Conservation (phyloP, 2,797 vertebrate species). For the Pseudotriccus pelzelni region DNA sequence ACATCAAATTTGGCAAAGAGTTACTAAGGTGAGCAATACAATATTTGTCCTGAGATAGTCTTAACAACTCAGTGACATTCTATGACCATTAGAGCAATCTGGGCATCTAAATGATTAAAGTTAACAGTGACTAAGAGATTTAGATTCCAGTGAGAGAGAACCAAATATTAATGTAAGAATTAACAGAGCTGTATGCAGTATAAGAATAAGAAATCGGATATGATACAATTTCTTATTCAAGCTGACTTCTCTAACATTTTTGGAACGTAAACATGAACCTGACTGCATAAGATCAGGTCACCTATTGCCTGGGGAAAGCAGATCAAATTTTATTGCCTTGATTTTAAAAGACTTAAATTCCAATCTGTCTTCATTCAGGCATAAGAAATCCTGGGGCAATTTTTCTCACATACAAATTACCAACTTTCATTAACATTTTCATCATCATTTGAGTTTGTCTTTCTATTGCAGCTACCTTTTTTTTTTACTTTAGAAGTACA, state of each 20-base stretch:
- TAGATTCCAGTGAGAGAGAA: conserved; percentile 37
- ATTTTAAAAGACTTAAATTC: conserved; percentile 32
- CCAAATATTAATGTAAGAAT: conserved; percentile 60
- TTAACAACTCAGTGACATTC: not conserved
- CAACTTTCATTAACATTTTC: conserved; percentile 62
- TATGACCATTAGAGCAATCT: not conserved
- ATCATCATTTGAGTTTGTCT: conserved; percentile 59
- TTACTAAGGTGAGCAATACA: not conserved
- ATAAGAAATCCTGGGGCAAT: conserved; percentile 10
- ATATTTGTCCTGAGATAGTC: not conserved
- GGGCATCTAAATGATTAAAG: not conserved
- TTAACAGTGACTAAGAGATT: not conserved
- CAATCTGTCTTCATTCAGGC: not conserved
- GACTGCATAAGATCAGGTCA: conserved; percentile 31
- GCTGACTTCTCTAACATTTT: conserved; percentile 4
- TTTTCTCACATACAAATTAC: conserved; percentile 23
- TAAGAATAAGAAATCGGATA: conserved; percentile 51
- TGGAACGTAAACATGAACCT: conserved; percentile 43
- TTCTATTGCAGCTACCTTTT: conserved; percentile 37
- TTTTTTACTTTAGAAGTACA: not conserved
- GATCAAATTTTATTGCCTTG: conserved; percentile 52
- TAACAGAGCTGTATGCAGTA: conserved; percentile 32
- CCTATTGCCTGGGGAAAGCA: conserved; percentile 45
- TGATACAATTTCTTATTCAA: conserved; percentile 62
- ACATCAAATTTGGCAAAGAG: not conserved